Base-by-base conservation (phyloP, 2,888 invertebrate species). In the Drosophila longiperda region DNA sequence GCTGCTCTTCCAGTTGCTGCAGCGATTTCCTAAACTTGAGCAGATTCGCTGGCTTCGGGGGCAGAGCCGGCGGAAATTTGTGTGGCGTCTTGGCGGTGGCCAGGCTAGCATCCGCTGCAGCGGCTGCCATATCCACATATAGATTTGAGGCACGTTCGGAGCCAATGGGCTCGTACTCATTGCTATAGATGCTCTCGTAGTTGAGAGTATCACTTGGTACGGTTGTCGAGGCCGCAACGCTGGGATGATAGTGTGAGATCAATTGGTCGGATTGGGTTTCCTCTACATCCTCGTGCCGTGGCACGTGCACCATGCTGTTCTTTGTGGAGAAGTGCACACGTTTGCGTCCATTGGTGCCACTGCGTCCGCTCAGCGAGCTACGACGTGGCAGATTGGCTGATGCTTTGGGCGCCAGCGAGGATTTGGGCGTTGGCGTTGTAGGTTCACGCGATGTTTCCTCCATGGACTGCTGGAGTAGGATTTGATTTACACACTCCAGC, bases 401-500 rank as follows among this genome's bases (percentile, higher is more conserved):
- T 1, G 60, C 15, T n/a, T 70, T 77, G 26, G 74, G 58, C 3
- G 65, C 62, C 73, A 83, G 5, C 20, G 77, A 34, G 58, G 87
- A 61, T 66, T 83, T 86, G 17, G 80, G 57, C 6, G 57, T 57
- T 32, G 57, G 73, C 17, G 72, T 72, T 49, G 73, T 40, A 4
- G 73, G 76, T 15, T 91, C 88, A 8, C 84, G 80, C 15, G 87
- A 69, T 4, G 90, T 83, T 34, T 92, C 95, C 74, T 95, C 95
- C 91, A 95, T 94, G 26, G 95, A 95, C 91, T 97, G 97, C 83
- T 97, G 96, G 36, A 97, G 93, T 45, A 97, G 93, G 83, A 97
- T 97, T 93, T 93, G 97, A 93, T 97, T 97, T 78, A 97, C 97
- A 90, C 97, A 97, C 92, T 97, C 97, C 58, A 97, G 93, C 9